Evolutionary conservation across 2,797 vertebrate genomes (phyloP).

Genomic region (Typhlichthys eigenmanni): DNA sequence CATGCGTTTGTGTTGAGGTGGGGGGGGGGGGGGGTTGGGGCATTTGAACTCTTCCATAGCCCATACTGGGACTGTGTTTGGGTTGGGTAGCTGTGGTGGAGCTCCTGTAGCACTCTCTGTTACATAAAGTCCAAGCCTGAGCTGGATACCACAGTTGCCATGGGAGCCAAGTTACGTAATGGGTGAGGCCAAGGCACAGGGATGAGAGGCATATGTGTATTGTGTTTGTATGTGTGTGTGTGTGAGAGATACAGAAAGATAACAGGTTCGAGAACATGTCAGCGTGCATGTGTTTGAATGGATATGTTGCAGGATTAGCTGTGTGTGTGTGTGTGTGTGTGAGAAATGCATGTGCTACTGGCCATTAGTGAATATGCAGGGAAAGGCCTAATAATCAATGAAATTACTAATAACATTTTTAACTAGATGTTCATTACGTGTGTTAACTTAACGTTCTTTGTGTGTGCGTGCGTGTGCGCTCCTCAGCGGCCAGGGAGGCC

Average conservation of each 20-base stretch:
- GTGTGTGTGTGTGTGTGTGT: not conserved
- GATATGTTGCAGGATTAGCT: not conserved
- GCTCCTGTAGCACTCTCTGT: constrained; percentile 45
- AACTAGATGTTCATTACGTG: not conserved
- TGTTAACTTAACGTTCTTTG: not conserved
- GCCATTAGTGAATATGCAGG: no score
- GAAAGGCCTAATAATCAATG: no score
- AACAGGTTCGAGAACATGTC: constrained; percentile 3
- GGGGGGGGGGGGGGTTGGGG: not conserved
- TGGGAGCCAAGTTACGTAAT: constrained; percentile 64
- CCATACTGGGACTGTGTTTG: constrained; percentile 44
- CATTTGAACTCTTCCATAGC: constrained; percentile 1
- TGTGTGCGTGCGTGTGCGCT: constrained; percentile 6
- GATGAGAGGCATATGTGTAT: constrained; percentile 35
- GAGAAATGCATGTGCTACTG: no score
- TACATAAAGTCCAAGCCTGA: constrained; percentile 66
- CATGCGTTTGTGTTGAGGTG: constrained; percentile 2
- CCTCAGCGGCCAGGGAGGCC: constrained; percentile 83
- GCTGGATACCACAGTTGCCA: constrained; percentile 60
- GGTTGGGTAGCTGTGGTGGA: constrained; percentile 55
- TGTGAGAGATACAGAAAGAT: constrained; percentile 2
- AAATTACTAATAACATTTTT: no score
- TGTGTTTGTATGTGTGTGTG: constrained; percentile 2
- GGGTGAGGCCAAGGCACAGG: constrained; percentile 28
- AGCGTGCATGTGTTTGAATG: constrained; percentile 3